phyloP scores from a whole-genome alignment of 2,113 vertebrate species.

The Romanogobio albipinnatus region DNA sequence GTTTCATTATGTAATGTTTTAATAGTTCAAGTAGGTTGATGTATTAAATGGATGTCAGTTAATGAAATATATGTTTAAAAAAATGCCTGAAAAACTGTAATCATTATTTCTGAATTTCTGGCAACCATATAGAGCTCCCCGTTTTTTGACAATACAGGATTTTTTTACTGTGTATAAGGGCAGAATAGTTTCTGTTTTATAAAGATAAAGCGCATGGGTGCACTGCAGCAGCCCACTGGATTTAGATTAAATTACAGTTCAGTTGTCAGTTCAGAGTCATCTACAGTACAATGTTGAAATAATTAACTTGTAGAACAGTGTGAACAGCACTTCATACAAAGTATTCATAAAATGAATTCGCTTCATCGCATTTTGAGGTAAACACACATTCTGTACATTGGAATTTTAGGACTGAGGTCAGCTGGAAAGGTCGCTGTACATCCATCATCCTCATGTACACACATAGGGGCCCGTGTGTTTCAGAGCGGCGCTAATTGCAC shows the following conservation, averaged over 20 bases:
- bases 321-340: not conserved
- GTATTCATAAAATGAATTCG: not conserved
- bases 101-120: not conserved
- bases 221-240: not conserved
- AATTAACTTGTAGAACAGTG: constrained; percentile 1
- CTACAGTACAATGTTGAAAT: not conserved
- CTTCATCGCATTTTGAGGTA: not conserved
- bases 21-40: not conserved
- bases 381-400: not conserved
- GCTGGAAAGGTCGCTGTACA: not conserved
- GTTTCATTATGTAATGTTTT: not conserved
- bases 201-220: not conserved
- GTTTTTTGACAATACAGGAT: not conserved
- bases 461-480: not conserved
- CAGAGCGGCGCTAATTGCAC: constrained; percentile 16
- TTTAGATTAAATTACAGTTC: not conserved
- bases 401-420: constrained; percentile 15
- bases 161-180: not conserved
- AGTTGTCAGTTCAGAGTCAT: not conserved
- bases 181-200: not conserved
- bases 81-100: not conserved
- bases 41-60: not conserved
- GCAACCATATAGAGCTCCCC: not conserved
- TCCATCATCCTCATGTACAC: not conserved
- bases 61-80: not conserved